phyloP scores from a whole-genome alignment of 2,113 vertebrate genomes.

The Mesitornis unicolor region DNA sequence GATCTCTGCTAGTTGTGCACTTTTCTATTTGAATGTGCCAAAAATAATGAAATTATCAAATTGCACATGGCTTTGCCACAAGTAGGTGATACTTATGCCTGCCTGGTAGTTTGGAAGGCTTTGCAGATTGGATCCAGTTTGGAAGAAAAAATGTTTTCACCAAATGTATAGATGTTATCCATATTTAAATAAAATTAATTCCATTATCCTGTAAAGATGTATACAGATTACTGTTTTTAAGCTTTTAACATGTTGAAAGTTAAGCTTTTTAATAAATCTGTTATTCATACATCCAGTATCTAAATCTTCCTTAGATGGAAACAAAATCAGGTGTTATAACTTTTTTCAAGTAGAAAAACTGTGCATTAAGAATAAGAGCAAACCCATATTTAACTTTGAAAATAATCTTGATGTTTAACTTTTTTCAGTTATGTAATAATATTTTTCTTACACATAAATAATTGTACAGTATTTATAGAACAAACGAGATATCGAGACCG shows the following conservation, averaged over 20 bases:
- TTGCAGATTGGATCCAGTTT: background rate
- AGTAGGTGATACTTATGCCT: too few species aligned
- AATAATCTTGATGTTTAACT: background rate
- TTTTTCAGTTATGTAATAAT: background rate
- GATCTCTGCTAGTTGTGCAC: background rate
- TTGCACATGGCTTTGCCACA: background rate
- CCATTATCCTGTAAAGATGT: background rate
- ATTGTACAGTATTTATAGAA: background rate
- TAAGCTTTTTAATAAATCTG: background rate
- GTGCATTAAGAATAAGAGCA: background rate
- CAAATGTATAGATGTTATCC: fast-evolving
- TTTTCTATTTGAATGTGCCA: background rate
- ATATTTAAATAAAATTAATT: background rate
- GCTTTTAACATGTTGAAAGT: background rate
- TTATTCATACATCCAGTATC: background rate
- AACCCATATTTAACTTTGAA: background rate
- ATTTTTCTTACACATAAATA: background rate
- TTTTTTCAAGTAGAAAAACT: background rate
- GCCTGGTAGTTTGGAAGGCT: background rate
- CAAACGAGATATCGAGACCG: background rate
- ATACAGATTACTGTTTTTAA: background rate
- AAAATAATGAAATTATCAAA: background rate
- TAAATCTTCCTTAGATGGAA: background rate
- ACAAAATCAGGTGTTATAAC: background rate
- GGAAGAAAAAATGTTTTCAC: background rate